phyloP scores from a whole-genome alignment of 2,888 invertebrate genomes.

The Drosophila neutralis region DNA sequence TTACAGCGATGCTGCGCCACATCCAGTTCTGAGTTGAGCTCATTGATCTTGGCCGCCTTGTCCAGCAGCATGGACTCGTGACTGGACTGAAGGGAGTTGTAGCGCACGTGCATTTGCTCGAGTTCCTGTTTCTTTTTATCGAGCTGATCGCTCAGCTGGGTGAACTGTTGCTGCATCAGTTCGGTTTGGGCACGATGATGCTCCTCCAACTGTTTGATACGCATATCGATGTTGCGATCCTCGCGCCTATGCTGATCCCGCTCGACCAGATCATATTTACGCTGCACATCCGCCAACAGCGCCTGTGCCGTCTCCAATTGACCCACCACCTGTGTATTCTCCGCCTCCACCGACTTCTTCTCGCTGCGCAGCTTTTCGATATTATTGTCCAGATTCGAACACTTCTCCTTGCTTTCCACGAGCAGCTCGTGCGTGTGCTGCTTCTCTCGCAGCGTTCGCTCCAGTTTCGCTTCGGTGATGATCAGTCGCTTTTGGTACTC shows the following conservation, averaged over 20 bases:
- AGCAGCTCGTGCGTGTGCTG: constrained; percentile 88
- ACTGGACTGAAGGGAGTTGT: constrained; percentile 87
- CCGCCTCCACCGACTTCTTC: constrained; percentile 83
- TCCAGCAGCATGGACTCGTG: constrained; percentile 88
- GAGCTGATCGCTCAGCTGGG: constrained; percentile 84
- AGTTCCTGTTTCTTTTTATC: constrained; percentile 86
- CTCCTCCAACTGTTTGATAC: constrained; percentile 85
- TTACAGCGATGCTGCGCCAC: constrained; percentile 86
- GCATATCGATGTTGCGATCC: constrained; percentile 79
- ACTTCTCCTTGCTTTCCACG: constrained; percentile 84
- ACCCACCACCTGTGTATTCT: constrained; percentile 86
- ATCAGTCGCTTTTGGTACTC: constrained; percentile 86
- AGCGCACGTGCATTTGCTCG: constrained; percentile 86
- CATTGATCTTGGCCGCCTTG: constrained; percentile 88
- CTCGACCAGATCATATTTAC: constrained; percentile 84
- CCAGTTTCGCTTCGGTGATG: constrained; percentile 87
- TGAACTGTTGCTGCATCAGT: constrained; percentile 85
- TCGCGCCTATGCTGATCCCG: constrained; percentile 78
- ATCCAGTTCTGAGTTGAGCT: constrained; percentile 87
- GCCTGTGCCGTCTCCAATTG: constrained; percentile 86
- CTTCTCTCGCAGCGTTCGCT: constrained; percentile 86
- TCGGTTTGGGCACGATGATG: constrained; percentile 85
- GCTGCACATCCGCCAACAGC: constrained; percentile 85
- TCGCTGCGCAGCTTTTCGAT: constrained; percentile 82
- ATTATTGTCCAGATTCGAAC: constrained; percentile 81